A percentile compares a stretch with the other conserved stretches of the same genome.
Conservation (phyloP, 2,797 vertebrate genomes). For the Centroberyx gerrardi region DNA sequence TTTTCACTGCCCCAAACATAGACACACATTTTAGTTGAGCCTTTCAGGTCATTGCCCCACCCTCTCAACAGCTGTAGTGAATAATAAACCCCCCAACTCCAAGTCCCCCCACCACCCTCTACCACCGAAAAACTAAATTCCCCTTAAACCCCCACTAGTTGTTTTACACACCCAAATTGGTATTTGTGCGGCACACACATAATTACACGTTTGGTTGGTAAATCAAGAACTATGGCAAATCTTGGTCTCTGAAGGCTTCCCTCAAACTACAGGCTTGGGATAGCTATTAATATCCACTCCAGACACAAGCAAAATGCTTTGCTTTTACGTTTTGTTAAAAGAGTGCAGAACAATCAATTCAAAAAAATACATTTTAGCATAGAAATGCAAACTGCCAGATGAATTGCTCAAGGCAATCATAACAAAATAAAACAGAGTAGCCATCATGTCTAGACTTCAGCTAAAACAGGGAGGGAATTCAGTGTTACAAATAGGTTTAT, state of each 20-base stretch:
- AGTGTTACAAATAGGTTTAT: slow-evolving; percentile 19
- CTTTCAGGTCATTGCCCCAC: slow-evolving; percentile 59
- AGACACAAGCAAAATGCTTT: slow-evolving; percentile 78
- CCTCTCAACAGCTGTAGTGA: slow-evolving; percentile 55
- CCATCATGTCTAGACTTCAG: slow-evolving; percentile 53
- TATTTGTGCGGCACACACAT: slow-evolving; percentile 86
- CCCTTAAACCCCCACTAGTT: slow-evolving; percentile 78
- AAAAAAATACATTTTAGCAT: slow-evolving; percentile 38
- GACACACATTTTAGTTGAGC: slow-evolving; percentile 28
- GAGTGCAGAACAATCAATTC: slow-evolving; percentile 47
- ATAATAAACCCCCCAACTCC: slow-evolving; percentile 64
- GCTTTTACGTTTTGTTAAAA: slow-evolving; percentile 62
- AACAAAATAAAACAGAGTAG: slow-evolving; percentile 42
- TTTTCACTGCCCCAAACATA: slow-evolving; percentile 59
- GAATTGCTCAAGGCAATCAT: slow-evolving; percentile 30
- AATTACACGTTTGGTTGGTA: slow-evolving; percentile 87
- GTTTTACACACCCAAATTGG: slow-evolving; percentile 88
- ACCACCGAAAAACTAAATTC: slow-evolving; percentile 65
- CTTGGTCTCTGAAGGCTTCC: slow-evolving; percentile 80
- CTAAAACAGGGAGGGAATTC: slow-evolving; percentile 45
- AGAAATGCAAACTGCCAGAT: slow-evolving; percentile 45
- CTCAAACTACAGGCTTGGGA: slow-evolving; percentile 87
- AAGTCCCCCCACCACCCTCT: slow-evolving; percentile 59
- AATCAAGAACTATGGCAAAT: slow-evolving; percentile 85
- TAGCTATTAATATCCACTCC: slow-evolving; percentile 86